Evolutionary conservation across 2,797 vertebrate genomes (phyloP).

Genomic region (Schizopygopsis malacanthus): DNA sequence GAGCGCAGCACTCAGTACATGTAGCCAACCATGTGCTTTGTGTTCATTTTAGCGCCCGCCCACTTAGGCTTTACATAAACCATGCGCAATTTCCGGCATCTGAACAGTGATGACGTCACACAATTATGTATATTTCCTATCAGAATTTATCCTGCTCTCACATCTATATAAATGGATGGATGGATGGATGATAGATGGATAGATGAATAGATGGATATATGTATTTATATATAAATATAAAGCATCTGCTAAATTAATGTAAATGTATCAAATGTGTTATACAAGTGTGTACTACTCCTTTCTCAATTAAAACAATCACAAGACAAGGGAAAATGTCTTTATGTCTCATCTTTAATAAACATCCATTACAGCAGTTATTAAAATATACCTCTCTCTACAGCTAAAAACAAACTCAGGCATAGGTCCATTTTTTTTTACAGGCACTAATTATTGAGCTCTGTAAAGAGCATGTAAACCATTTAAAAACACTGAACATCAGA

Average conservation of each 20-base stretch:
- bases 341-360: constrained; percentile 71
- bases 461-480: constrained; percentile 49
- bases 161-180: too few species aligned
- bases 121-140: neutral
- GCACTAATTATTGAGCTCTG: constrained; percentile 53
- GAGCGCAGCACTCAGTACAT: too few species aligned
- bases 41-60: constrained; percentile 15
- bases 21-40: constrained; percentile 6
- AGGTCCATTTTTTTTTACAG: constrained; percentile 48
- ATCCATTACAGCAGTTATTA: constrained; percentile 64
- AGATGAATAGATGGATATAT: too few species aligned
- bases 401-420: constrained; percentile 65
- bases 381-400: constrained; percentile 67
- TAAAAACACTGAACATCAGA: constrained; percentile 42
- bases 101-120: neutral
- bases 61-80: constrained; percentile 36
- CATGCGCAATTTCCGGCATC: neutral
- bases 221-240: too few species aligned
- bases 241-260: too few species aligned
- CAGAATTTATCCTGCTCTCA: neutral
- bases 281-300: neutral
- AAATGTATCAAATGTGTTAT: neutral
- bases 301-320: neutral
- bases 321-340: constrained; percentile 9
- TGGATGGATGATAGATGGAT: too few species aligned